A percentile compares a stretch with the other conserved stretches of the same genome.
Evolutionary conservation across 2,113 vertebrate genomes (phyloP).

Genomic region (Nothobranchius furzeri): DNA sequence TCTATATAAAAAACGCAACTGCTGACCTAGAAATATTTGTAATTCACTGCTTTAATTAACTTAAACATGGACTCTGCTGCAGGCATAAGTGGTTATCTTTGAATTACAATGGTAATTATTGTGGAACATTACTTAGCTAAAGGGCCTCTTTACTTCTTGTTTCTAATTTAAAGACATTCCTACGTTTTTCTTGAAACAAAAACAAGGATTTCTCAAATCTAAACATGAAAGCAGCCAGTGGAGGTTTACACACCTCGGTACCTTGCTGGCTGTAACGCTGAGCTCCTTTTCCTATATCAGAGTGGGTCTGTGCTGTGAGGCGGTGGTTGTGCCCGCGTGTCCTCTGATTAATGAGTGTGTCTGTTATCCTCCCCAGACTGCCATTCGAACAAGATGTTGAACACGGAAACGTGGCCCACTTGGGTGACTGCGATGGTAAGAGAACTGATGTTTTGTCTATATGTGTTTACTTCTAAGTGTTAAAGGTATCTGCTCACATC

Average conservation of each 20-base stretch:
- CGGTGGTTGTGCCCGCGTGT: slow-evolving; percentile 22
- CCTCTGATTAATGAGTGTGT: slow-evolving; percentile 63
- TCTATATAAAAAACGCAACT: slow-evolving; percentile 18
- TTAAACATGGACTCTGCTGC: slow-evolving; percentile 45
- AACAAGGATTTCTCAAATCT: background rate
- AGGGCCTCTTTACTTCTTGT: slow-evolving; percentile 17
- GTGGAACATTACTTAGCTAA: slow-evolving; percentile 25
- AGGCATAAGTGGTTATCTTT: slow-evolving; percentile 35
- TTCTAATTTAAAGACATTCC: background rate
- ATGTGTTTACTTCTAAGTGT: slow-evolving; percentile 33
- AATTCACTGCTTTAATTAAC: slow-evolving; percentile 40
- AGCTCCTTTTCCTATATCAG: slow-evolving; percentile 47
- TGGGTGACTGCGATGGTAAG: slow-evolving; percentile 96
- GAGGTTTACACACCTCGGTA: slow-evolving; percentile 10
- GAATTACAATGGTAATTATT: slow-evolving; percentile 45
- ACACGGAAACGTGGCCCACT: slow-evolving; percentile 87
- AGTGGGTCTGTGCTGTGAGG: slow-evolving; percentile 49
- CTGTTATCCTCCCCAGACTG: slow-evolving; percentile 76
- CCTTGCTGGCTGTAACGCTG: slow-evolving; percentile 35
- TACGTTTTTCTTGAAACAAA: slow-evolving; percentile 14
- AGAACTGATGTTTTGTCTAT: slow-evolving; percentile 13
- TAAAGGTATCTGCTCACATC: slow-evolving; percentile 30
- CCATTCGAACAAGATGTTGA: slow-evolving; percentile 91
- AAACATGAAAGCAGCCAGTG: slow-evolving; percentile 7
- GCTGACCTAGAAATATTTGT: slow-evolving; percentile 40